phyloP scores from a whole-genome alignment of 1,140 invertebrate species.

The Ptiloglossa arizonensis region DNA sequence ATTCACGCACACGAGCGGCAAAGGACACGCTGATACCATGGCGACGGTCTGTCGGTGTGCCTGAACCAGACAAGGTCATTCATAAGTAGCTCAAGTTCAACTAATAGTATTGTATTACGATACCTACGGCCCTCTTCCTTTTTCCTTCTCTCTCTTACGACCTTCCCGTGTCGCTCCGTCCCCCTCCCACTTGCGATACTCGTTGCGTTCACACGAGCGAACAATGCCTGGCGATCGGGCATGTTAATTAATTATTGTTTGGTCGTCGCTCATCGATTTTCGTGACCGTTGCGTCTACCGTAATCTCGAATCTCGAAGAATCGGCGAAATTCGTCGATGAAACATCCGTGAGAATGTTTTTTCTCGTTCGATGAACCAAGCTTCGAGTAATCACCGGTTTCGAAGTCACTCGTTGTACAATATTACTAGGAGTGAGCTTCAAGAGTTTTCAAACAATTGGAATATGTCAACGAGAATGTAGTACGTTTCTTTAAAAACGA shows the following conservation, averaged over 20 bases:
- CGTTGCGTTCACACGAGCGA: conserved; percentile 7
- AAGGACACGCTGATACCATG: conserved; percentile 16
- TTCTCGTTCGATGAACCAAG: no score
- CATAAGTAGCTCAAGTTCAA: conserved; percentile 79
- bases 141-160: conserved; percentile 2
- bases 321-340: no score
- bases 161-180: background rate
- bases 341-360: no score
- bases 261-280: background rate
- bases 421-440: no score
- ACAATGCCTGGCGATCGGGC: conserved; percentile 16
- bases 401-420: no score
- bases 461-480: no score
- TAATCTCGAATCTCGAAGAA: no score
- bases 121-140: conserved; percentile 56
- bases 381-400: no score
- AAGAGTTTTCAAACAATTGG: no score
- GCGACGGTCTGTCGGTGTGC: conserved; percentile 32
- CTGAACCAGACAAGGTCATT: conserved; percentile 74
- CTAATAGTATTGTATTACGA: conserved; percentile 78
- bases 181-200: background rate
- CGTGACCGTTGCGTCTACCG: background rate
- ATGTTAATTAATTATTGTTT: conserved; percentile 17
- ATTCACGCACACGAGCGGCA: conserved; percentile 26
- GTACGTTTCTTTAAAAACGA: no score